phyloP scores from a whole-genome alignment of 2,113 vertebrate species.

The Ginglymostoma cirratum region DNA sequence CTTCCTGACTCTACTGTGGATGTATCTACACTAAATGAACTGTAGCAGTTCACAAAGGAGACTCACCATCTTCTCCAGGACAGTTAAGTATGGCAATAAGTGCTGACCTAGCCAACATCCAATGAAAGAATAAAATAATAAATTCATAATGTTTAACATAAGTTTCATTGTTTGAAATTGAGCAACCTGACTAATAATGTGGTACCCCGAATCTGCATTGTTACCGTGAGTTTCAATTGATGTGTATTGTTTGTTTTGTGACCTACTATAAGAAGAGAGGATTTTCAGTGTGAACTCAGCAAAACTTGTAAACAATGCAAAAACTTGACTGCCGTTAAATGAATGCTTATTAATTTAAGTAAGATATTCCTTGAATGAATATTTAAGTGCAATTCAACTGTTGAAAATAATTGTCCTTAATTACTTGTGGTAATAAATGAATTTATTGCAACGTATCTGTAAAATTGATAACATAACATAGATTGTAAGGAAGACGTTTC shows the following conservation, averaged over 20 bases:
- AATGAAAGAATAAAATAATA: not conserved
- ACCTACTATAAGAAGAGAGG: not conserved
- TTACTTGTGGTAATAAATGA: not conserved
- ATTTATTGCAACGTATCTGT: not conserved
- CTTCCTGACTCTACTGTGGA: too few relatives aligned
- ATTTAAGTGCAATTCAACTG: not conserved
- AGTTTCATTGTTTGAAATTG: not conserved
- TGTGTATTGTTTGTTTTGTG: not conserved
- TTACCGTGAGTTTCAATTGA: not conserved
- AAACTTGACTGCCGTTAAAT: not conserved
- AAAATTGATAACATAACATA: not conserved
- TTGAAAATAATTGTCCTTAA: not conserved
- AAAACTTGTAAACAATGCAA: constrained; percentile 7
- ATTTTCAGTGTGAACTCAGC: not conserved
- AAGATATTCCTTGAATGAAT: not conserved
- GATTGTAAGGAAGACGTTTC: not conserved
- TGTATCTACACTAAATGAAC: too few relatives aligned
- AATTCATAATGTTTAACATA: not conserved
- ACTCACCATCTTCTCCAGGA: too few relatives aligned
- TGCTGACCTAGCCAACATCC: too few relatives aligned
- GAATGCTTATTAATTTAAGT: not conserved
- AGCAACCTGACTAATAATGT: constrained; percentile 12
- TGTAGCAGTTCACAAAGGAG: too few relatives aligned
- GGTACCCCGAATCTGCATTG: not conserved
- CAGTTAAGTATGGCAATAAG: too few relatives aligned